A percentile compares a stretch with the other conserved stretches of the same genome.
These are phyloP conservation scores for Notothenia coriiceps DNA, from an alignment of 2,113 vertebrate species.

Conservation along the genomic window DNA sequence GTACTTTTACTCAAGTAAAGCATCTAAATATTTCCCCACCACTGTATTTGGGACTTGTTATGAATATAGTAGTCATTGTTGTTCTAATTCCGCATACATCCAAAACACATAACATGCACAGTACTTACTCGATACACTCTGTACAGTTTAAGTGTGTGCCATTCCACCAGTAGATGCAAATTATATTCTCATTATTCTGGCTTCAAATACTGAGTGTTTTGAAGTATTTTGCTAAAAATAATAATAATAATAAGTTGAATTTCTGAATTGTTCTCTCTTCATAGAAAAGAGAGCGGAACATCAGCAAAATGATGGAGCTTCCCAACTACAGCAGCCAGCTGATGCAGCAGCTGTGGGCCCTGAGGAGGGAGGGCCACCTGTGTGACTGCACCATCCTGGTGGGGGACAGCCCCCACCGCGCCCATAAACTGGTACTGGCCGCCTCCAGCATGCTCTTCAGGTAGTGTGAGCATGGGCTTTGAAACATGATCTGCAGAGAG, in stretches of 20 bases:
- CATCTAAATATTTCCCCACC: too few relatives aligned
- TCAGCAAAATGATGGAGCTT: conserved; percentile 84
- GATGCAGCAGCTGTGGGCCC: conserved; percentile 88
- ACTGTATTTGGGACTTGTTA: not conserved
- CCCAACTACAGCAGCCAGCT: conserved; percentile 89
- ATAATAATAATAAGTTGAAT: too few relatives aligned
- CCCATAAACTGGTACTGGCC: conserved; percentile 90
- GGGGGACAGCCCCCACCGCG: conserved; percentile 84
- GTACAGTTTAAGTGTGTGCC: not conserved
- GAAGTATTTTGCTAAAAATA: not conserved
- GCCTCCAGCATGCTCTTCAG: conserved; percentile 92
- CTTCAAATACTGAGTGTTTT: too few relatives aligned
- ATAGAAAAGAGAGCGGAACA: not conserved
- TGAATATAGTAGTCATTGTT: not conserved
- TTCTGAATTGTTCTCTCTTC: conserved; percentile 5
- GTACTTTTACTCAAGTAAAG: too few relatives aligned
- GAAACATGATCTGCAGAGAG: not conserved
- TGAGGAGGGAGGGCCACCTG: conserved; percentile 89
- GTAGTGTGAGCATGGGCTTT: conserved; percentile 29
- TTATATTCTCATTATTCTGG: not conserved
- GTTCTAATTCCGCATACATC: not conserved
- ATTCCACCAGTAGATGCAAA: not conserved
- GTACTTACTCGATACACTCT: too few relatives aligned
- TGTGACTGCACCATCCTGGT: conserved; percentile 90
- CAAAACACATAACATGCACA: not conserved